These are phyloP conservation scores for Oophaga sylvatica DNA, from an alignment of 2,797 vertebrate genomes.

Conservation along the genomic window DNA sequence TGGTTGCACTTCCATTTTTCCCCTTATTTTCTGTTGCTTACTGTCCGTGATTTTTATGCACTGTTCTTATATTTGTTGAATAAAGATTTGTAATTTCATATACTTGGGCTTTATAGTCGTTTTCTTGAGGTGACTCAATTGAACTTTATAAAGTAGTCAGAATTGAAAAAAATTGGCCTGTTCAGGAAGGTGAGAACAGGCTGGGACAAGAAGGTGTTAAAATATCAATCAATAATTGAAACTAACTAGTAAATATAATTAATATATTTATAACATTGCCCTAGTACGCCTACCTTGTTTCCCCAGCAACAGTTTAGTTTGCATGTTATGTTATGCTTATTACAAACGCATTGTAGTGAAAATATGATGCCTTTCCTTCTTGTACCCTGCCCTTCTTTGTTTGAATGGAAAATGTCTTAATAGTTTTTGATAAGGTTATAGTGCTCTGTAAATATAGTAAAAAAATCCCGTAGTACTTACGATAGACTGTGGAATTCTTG, in stretches of 20 bases:
- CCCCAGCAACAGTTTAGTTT: constrained; percentile 1
- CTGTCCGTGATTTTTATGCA: too few relatives aligned
- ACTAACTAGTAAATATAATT: neutral
- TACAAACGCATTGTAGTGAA: neutral
- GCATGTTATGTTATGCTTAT: neutral
- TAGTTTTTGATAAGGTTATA: neutral
- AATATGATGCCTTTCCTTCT: constrained; percentile 6
- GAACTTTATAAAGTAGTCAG: too few relatives aligned
- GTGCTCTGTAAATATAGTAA: constrained; percentile 8
- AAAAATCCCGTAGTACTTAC: neutral
- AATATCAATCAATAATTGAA: neutral
- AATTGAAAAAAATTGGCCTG: too few relatives aligned
- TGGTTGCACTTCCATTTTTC: too few relatives aligned
- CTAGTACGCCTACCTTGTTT: neutral
- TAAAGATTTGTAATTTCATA: too few relatives aligned
- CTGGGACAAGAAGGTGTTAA: neutral
- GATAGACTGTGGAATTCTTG: neutral
- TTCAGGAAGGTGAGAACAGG: too few relatives aligned
- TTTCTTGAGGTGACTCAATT: too few relatives aligned
- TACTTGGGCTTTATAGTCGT: too few relatives aligned
- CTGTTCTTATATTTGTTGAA: too few relatives aligned
- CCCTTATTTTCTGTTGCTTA: too few relatives aligned
- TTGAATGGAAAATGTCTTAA: neutral
- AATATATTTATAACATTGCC: neutral
- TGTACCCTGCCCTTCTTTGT: constrained; percentile 3